Percentiles rank a stretch among this genome's conserved stretches.
phyloP scores from a whole-genome alignment of 1,140 invertebrate genomes.

The Drepana arcuata region DNA sequence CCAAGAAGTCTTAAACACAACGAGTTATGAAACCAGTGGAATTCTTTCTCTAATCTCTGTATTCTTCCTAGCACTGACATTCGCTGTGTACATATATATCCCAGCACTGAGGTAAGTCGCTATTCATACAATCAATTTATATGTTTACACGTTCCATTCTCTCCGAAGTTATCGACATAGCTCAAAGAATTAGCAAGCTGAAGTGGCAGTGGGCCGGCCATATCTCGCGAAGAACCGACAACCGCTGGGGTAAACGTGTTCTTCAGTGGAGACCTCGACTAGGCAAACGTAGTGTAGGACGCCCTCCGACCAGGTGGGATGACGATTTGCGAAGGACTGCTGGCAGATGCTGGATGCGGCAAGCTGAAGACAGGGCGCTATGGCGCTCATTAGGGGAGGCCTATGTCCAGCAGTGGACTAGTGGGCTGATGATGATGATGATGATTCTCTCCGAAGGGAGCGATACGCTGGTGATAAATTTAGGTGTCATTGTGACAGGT shows the following conservation, averaged over 20 bases:
- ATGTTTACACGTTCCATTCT: neutral
- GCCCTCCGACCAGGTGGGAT: no score
- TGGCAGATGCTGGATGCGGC: no score
- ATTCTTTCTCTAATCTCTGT: conserved; percentile 72
- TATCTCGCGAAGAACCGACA: no score
- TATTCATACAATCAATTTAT: neutral
- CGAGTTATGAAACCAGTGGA: conserved; percentile 49
- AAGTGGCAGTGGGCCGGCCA: neutral
- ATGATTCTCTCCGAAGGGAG: no score
- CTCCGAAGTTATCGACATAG: neutral
- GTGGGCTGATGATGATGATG: no score
- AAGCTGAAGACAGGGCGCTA: no score
- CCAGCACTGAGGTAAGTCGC: conserved; percentile 74
- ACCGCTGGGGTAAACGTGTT: no score
- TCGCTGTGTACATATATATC: conserved; percentile 72
- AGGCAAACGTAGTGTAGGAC: neutral
- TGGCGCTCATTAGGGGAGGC: no score
- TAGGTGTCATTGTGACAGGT: no score
- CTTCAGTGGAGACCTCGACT: neutral
- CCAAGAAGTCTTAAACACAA: conserved; percentile 23
- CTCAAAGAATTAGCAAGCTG: neutral
- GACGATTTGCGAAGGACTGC: no score
- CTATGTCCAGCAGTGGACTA: no score
- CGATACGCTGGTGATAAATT: no score
- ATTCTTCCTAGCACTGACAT: conserved; percentile 72